Percentiles rank a stretch among this genome's conserved stretches.
Evolutionary conservation across 2,113 vertebrate genomes (phyloP).

Genomic region (Orthonyx spaldingii): DNA sequence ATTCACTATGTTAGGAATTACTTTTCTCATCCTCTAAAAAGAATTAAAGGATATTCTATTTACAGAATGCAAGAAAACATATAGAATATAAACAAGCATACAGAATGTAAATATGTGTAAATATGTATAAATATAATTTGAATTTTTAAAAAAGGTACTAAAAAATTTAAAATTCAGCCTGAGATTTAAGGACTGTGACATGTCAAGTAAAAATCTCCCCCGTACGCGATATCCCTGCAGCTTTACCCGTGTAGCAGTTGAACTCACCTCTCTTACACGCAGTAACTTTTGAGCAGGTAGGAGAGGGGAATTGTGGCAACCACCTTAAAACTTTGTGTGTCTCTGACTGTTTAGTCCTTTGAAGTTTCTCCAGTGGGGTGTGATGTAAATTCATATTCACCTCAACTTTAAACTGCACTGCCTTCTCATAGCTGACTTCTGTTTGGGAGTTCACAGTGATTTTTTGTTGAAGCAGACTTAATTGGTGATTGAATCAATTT

Average conservation of each 20-base stretch:
- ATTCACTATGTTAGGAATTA: background rate
- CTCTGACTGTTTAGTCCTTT: background rate
- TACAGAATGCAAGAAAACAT: background rate
- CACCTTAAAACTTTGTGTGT: background rate
- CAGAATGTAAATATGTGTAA: background rate
- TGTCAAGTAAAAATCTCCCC: background rate
- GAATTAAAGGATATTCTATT: background rate
- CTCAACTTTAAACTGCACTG: background rate
- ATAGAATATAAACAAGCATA: background rate
- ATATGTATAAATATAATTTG: background rate
- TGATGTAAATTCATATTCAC: background rate
- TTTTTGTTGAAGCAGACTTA: background rate
- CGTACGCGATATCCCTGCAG: background rate
- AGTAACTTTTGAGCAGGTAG: accelerated
- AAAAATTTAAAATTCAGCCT: background rate
- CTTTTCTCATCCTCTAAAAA: background rate
- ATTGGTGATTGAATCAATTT: background rate
- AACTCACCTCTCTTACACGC: background rate
- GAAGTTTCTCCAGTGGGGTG: background rate
- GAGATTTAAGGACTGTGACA: too few species aligned
- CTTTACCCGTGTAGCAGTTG: background rate
- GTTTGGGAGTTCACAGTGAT: background rate
- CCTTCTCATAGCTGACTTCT: background rate
- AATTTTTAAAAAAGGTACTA: background rate
- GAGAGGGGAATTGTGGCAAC: background rate